Evolutionary conservation across 2,113 vertebrate genomes (phyloP), one percentile per base, ranked within the genome.

Genomic region (Marmota monax): DNA sequence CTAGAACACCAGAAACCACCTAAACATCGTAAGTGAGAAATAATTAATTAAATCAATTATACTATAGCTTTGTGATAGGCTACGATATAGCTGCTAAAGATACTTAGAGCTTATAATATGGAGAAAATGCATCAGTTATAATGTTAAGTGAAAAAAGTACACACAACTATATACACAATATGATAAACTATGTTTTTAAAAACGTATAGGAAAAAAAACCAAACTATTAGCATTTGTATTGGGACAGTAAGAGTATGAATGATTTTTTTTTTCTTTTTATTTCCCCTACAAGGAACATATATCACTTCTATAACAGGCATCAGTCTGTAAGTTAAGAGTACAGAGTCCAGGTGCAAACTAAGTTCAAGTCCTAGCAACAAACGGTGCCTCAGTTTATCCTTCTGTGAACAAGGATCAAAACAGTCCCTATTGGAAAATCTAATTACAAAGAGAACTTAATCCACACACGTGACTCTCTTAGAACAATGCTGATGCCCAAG

Each of bases 1-100:
- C 72, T 34, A 92, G 58, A 87, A 92, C 84, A 84, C 32, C 65
- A 88, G 63, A 83, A 94, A 92, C 82, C 84, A 53, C 42, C 72
- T 51, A 67, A 76, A 65, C 82, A 69, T 32, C 91, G 7, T 77
- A 91, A 77, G 29, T 14, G n/a, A 39, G 13, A 63, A 67, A 83
- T 83, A 85, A 94, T 42, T 48, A 92, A 84, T 2, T 88, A 22
- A 84, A 88, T 83, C n/a, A 70, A 76, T 74, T 90, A 82, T 25
- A 32, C 37, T 34, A 74, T 0, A 84, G 10, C 18, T 83, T 22
- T 74, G 45, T 17, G 37, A 95, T 42, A 83, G 1, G n/a, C 39
- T 39, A 45, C 51, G 65, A 74, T 23, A 0, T 25, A 74, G 61
- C 17, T 45, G 65, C 37, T 84, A 58, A 90, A 82, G 16, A 72